Conservation (phyloP, 2,888 invertebrate genomes). For the Cryptus viduatorius region DNA sequence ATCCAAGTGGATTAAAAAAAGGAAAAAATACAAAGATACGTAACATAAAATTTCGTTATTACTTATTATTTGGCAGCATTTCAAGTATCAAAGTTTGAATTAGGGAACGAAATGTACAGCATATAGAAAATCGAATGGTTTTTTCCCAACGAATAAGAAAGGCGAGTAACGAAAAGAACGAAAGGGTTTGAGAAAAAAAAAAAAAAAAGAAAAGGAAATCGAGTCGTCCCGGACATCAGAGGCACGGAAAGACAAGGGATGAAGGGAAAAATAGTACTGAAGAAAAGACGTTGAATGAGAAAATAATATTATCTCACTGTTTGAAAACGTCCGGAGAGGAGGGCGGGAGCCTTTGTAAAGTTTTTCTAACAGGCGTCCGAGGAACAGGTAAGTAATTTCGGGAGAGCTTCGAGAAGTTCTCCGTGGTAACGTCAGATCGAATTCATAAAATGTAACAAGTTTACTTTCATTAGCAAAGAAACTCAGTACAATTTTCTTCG, state of each 20-base stretch:
- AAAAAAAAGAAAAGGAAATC: slow-evolving; percentile 25
- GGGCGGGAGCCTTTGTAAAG: slow-evolving; percentile 27
- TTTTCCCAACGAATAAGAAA: background rate
- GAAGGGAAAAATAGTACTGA: slow-evolving; percentile 18
- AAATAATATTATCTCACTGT: slow-evolving; percentile 63
- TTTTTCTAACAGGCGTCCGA: slow-evolving; percentile 18
- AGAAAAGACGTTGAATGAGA: slow-evolving; percentile 58
- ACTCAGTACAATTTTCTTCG: too few relatives aligned
- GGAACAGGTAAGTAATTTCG: slow-evolving; percentile 39
- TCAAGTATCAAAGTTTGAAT: background rate
- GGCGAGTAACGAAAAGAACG: background rate
- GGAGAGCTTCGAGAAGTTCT: background rate
- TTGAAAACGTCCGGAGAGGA: slow-evolving; percentile 31
- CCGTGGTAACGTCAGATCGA: too few relatives aligned
- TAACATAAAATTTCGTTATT: background rate
- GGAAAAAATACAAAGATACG: background rate
- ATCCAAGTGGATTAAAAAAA: background rate
- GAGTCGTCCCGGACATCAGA: slow-evolving; percentile 29
- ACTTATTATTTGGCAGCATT: background rate
- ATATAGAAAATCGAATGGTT: background rate
- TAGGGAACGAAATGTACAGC: background rate
- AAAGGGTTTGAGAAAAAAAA: slow-evolving; percentile 28
- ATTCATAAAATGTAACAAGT: background rate
- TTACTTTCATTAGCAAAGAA: background rate
- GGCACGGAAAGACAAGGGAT: slow-evolving; percentile 34